Evolutionary conservation across 2,888 invertebrate genomes (phyloP).

Genomic region (Agrochola lota): DNA sequence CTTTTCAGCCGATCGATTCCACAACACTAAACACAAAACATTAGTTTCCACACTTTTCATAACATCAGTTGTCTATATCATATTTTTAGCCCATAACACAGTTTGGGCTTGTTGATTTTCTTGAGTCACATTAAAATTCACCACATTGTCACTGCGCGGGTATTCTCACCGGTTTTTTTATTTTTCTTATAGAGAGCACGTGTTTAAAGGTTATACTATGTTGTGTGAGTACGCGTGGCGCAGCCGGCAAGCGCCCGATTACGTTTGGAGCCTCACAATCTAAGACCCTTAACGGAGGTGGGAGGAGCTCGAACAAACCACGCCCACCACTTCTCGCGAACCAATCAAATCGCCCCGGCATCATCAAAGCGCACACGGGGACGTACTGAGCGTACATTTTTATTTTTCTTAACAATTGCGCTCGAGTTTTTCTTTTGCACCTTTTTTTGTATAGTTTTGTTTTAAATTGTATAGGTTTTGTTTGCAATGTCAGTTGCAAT

Average conservation of each 20-base stretch:
- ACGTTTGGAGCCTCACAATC: conserved; percentile 83
- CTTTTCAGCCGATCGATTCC: conserved; percentile 80
- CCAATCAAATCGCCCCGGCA: conserved; percentile 80
- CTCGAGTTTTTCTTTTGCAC: conserved; percentile 78
- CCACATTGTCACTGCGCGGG: conserved; percentile 67
- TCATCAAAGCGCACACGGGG: conserved; percentile 86
- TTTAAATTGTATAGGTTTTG: conserved; percentile 78
- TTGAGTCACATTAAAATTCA: conserved; percentile 61
- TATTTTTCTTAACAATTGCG: conserved; percentile 80
- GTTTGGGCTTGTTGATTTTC: conserved; percentile 47
- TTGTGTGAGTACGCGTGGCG: conserved; percentile 83
- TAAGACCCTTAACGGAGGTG: conserved; percentile 83
- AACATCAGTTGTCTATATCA: conserved; percentile 68
- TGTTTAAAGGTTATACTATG: conserved; percentile 76
- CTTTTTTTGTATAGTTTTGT: conserved; percentile 78
- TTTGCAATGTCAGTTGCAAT: conserved; percentile 82
- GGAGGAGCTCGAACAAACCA: conserved; percentile 81
- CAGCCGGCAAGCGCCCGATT: conserved; percentile 88
- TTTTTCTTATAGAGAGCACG: conserved; percentile 74
- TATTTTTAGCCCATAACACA: conserved; percentile 60
- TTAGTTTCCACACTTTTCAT: conserved; percentile 69
- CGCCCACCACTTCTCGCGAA: conserved; percentile 77
- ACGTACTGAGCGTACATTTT: conserved; percentile 87
- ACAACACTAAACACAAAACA: conserved; percentile 70
- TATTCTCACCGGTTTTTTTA: conserved; percentile 50